These are phyloP conservation scores for Rhynchotus rufescens DNA, from an alignment of 2,797 vertebrate species.

Conservation along the genomic window DNA sequence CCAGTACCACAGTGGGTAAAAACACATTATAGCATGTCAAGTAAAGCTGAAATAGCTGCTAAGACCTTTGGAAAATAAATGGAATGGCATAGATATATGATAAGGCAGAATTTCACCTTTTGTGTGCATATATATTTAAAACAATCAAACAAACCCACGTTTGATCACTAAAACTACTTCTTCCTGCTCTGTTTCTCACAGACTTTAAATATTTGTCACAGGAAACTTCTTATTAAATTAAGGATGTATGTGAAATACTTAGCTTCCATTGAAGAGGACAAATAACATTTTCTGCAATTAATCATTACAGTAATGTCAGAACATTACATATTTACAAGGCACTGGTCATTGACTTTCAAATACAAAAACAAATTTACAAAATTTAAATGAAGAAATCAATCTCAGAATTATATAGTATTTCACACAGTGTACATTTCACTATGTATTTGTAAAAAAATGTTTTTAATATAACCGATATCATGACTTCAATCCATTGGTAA, in stretches of 20 bases:
- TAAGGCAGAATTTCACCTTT: background rate
- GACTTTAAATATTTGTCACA: background rate
- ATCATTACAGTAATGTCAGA: background rate
- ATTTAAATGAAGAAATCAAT: background rate
- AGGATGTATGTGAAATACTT: background rate
- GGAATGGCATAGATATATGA: background rate
- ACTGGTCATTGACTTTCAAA: background rate
- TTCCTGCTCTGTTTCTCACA: background rate
- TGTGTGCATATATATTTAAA: background rate
- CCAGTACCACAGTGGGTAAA: background rate
- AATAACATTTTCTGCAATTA: background rate
- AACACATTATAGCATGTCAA: background rate
- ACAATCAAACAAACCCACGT: no score
- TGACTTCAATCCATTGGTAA: background rate
- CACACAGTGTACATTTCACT: background rate
- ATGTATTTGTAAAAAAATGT: background rate
- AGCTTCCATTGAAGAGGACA: background rate
- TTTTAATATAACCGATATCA: background rate
- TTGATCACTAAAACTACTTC: background rate
- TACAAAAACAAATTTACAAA: background rate
- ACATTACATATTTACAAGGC: background rate
- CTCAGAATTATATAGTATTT: background rate
- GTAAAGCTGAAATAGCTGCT: background rate
- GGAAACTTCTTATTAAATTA: background rate
- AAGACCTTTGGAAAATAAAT: background rate